Evolutionary conservation across 37 sponge, comb jelly and placozoan species (phyloP), one percentile per base, ranked within the genome.

Genomic region (Cliona cf. orientalis): DNA sequence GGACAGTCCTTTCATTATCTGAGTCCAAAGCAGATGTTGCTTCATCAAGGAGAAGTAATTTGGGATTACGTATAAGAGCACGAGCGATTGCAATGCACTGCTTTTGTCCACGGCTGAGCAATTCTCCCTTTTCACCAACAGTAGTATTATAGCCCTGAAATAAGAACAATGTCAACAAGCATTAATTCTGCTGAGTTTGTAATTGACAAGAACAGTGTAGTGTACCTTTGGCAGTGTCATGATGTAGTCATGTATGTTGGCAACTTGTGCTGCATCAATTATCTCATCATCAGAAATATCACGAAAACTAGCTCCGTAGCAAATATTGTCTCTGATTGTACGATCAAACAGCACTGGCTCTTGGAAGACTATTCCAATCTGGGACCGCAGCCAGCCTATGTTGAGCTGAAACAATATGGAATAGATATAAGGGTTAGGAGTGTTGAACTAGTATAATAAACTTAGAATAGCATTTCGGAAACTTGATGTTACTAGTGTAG

Each of bases 171-270:
- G n/a, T n/a, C n/a, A n/a, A n/a, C n/a, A n/a, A n/a, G n/a, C n/a
- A n/a, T n/a, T 66, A 44, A 75, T 21, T 36, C 21, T 37, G 33
- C 29, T 69, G 25, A 32, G 66, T 43, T 55, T 17, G 31, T 33
- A 74, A 56, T 56, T 34, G 6, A 31, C 21, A 59, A 2, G 23
- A 49, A 49, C 63, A 25, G 63, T 22, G 26, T 25, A 25, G 17
- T n/a, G 36, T 66, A 93, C 94, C 82, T 81, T 64, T 49, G 95
- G 95, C 5, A 94, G 82, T 40, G 82, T 35, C 23, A 37, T 34
- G 34, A 96, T 93, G 46, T 93, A 96, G 72, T 80, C 71, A 78
- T 96, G 95, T 56, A 96, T 90, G 75, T 96, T 93, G 34, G 97
- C 94, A 72, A 78, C 83, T 38, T 66, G 90, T 21, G 97, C 97